Evolutionary conservation across 2,113 vertebrate genomes (phyloP), one percentile per base, ranked within the genome.

Genomic region (Anser brachyrhynchus): DNA sequence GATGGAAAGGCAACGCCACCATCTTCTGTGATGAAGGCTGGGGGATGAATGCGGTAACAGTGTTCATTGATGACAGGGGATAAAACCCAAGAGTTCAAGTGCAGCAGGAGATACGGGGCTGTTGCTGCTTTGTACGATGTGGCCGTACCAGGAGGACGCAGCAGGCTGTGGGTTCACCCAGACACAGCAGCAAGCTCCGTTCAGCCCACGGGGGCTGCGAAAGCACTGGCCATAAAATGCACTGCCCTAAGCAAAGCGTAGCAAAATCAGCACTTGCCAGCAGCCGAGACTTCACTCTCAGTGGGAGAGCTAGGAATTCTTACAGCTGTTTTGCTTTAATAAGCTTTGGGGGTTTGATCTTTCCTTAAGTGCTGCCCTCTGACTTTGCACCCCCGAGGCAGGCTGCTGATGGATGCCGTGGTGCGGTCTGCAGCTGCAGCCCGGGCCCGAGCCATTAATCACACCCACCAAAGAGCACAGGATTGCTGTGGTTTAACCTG

Each of bases 281-380:
- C 29, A 35, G 1, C 59, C 1, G 6, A 19, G 55, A 6, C 62
- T 51, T 44, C 52, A 1, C 54, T 26, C 54, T 18, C 71, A 1
- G 0, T 3, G 59, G 71, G 54, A 37, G 19, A 93, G 22, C n/a
- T 9, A 28, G 80, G 78, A 76, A n/a, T 19, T 58, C 74, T 41
- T 67, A 3, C 8, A 58, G 84, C 74, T 85, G 31, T 51, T 96
- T 79, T 87, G 58, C 75, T 95, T 93, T 83, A 70, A 73, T 79
- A 64, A 93, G 87, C 84, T 96, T 85, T 79, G 79, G 54, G 74
- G 82, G 74, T 49, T 91, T 94, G 81, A 65, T 93, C 67, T 83
- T 73, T 71, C 82, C 4, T 1, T 51, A 72, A 73, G 84, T 17
- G 2, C 81, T 37, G 64, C 41, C 65, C 80, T 58, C 9, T 6